A percentile compares a stretch with the other conserved stretches of the same genome.
phyloP scores from a whole-genome alignment of 2,797 vertebrate species.

The Myripristis murdjan region DNA sequence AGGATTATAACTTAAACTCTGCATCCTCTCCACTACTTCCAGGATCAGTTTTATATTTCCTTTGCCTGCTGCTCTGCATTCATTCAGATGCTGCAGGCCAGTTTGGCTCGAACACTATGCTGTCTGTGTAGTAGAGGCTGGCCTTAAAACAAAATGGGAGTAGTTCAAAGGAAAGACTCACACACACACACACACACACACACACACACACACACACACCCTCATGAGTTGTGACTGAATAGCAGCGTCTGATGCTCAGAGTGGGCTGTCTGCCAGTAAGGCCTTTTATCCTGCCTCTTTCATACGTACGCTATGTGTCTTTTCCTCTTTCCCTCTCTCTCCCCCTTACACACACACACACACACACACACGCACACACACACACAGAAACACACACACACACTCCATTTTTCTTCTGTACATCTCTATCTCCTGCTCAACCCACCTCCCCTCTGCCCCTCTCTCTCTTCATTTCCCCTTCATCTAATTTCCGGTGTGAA shows the following conservation, averaged over 20 bases:
- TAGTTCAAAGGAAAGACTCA: constrained; percentile 34
- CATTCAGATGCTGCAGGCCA: too few species aligned
- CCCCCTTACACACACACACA: constrained; percentile 10
- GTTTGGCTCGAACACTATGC: constrained; percentile 47
- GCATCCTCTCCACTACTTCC: too few species aligned
- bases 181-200: constrained; percentile 35
- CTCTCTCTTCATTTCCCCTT: background rate
- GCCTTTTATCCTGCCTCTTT: constrained; percentile 49
- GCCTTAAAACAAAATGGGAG: constrained; percentile 35
- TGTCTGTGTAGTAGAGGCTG: constrained; percentile 30
- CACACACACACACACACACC: constrained; percentile 38
- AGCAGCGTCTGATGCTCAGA: constrained; percentile 29
- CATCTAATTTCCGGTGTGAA: constrained; percentile 53
- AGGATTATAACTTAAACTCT: too few species aligned
- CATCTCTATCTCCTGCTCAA: constrained; percentile 11
- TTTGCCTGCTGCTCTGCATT: too few species aligned
- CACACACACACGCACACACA: constrained; percentile 19
- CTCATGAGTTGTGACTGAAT: constrained; percentile 56
- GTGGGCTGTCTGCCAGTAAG: constrained; percentile 55
- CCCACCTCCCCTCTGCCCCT: background rate
- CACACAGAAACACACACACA: too few species aligned
- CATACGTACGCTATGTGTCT: background rate
- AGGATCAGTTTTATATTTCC: too few species aligned
- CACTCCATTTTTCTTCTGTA: constrained; percentile 24
- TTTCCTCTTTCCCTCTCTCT: background rate